A percentile compares a stretch with the other conserved stretches of the same genome.
These are phyloP conservation scores for Semaprochilodus insignis DNA, from an alignment of 2,797 vertebrate genomes.

Conservation along the genomic window DNA sequence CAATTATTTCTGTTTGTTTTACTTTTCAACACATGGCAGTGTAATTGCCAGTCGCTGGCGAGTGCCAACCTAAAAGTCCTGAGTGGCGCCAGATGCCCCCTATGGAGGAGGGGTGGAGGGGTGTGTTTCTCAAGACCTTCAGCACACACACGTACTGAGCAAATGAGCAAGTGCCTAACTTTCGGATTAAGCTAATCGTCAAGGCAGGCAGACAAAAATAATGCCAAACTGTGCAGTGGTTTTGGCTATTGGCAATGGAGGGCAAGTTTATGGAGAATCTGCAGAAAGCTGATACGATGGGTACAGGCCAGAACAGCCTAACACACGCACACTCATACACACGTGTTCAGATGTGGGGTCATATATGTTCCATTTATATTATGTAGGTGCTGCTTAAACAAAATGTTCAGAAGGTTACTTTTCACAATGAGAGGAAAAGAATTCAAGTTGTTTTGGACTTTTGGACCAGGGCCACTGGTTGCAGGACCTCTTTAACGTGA, in stretches of 20 bases:
- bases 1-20: slow-evolving; percentile 61
- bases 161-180: slow-evolving; percentile 44
- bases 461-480: too few relatives aligned
- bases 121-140: slow-evolving; percentile 21
- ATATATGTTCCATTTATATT: background rate
- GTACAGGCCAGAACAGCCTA: background rate
- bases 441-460: too few relatives aligned
- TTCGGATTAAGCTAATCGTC: slow-evolving; percentile 36
- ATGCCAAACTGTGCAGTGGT: slow-evolving; percentile 21
- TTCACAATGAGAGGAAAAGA: too few relatives aligned
- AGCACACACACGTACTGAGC: background rate
- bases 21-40: slow-evolving; percentile 46
- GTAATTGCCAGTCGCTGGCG: slow-evolving; percentile 55
- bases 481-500: too few relatives aligned
- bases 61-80: slow-evolving; percentile 48
- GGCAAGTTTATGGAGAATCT: slow-evolving; percentile 22
- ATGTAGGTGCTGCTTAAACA: too few relatives aligned
- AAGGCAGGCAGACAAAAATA: slow-evolving; percentile 25
- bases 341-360: background rate
- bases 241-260: slow-evolving; percentile 15
- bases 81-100: slow-evolving; percentile 28
- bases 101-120: background rate
- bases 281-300: slow-evolving; percentile 9
- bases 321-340: background rate
- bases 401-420: too few relatives aligned